phyloP scores from a whole-genome alignment of 2,797 vertebrate genomes.

The Leptatherina wallacei region DNA sequence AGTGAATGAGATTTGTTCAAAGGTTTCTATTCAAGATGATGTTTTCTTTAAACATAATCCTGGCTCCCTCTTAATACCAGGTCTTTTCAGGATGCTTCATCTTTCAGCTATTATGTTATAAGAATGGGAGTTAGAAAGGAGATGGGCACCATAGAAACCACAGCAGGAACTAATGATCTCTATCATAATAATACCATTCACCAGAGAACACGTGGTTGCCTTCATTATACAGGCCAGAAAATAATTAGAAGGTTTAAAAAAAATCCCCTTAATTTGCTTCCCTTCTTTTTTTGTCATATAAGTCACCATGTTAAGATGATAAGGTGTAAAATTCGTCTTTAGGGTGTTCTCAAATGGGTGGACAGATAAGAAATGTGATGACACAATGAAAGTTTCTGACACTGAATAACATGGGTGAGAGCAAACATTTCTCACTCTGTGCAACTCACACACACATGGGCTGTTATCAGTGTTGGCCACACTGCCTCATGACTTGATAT shows the following conservation, averaged over 20 bases:
- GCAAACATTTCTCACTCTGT: slow-evolving; percentile 22
- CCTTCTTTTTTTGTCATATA: not conserved
- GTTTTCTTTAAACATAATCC: slow-evolving; percentile 12
- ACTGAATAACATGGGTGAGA: slow-evolving; percentile 21
- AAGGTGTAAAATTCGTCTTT: not conserved
- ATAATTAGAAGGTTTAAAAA: slow-evolving; percentile 44
- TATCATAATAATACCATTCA: slow-evolving; percentile 58
- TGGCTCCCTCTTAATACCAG: slow-evolving; percentile 2
- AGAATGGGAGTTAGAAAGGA: slow-evolving; percentile 36
- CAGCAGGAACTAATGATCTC: slow-evolving; percentile 44
- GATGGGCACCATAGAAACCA: slow-evolving; percentile 52
- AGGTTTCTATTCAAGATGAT: slow-evolving; percentile 3
- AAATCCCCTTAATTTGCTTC: slow-evolving; percentile 20
- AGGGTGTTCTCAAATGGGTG: slow-evolving; percentile 22
- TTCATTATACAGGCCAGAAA: slow-evolving; percentile 25
- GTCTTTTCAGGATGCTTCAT: slow-evolving; percentile 36
- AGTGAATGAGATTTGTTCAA: slow-evolving; percentile 8
- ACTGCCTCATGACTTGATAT: slow-evolving; percentile 15
- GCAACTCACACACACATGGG: slow-evolving; percentile 12
- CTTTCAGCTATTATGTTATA: slow-evolving; percentile 40
- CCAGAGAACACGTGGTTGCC: slow-evolving; percentile 17
- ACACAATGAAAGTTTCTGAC: slow-evolving; percentile 35
- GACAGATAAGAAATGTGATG: slow-evolving; percentile 39
- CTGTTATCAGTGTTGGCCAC: slow-evolving; percentile 29
- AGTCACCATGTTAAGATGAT: not conserved